These are phyloP conservation scores for Oxycera nigricornis DNA, from an alignment of 2,888 invertebrate species.

Conservation along the genomic window DNA sequence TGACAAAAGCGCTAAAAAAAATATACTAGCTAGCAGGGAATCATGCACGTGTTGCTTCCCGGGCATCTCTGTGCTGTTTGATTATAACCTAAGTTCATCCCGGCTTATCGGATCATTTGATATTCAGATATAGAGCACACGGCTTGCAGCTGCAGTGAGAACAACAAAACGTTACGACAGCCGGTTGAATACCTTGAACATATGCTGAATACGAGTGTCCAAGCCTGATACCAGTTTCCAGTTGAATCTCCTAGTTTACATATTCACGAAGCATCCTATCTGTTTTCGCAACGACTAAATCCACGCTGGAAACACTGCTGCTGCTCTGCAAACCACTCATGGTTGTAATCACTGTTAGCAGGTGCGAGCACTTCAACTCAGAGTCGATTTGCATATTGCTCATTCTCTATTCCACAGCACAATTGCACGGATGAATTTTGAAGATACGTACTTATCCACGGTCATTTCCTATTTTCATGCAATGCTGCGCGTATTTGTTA, in stretches of 20 bases:
- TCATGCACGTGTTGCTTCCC: too few relatives aligned
- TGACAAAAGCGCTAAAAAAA: too few relatives aligned
- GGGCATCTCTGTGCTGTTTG: too few relatives aligned
- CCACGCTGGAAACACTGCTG: not conserved
- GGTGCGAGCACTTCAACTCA: constrained; percentile 26
- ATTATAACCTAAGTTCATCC: too few relatives aligned
- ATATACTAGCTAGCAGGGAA: too few relatives aligned
- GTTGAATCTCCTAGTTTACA: not conserved
- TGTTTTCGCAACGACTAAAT: not conserved
- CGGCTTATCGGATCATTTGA: too few relatives aligned
- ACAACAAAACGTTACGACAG: not conserved
- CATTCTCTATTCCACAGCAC: not conserved
- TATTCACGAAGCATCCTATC: not conserved
- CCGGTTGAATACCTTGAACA: not conserved
- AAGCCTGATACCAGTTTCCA: not conserved
- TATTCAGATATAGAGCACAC: too few relatives aligned
- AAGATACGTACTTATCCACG: not conserved
- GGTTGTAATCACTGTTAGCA: constrained; percentile 19
- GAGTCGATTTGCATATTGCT: constrained; percentile 26
- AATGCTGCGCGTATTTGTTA: not conserved
- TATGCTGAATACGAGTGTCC: not conserved
- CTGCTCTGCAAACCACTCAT: not conserved
- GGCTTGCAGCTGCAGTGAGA: too few relatives aligned
- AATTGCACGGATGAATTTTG: not conserved
- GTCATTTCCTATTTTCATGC: not conserved